These are phyloP conservation scores for Dichetophora obliterata DNA, from an alignment of 2,888 invertebrate species.

Conservation along the genomic window DNA sequence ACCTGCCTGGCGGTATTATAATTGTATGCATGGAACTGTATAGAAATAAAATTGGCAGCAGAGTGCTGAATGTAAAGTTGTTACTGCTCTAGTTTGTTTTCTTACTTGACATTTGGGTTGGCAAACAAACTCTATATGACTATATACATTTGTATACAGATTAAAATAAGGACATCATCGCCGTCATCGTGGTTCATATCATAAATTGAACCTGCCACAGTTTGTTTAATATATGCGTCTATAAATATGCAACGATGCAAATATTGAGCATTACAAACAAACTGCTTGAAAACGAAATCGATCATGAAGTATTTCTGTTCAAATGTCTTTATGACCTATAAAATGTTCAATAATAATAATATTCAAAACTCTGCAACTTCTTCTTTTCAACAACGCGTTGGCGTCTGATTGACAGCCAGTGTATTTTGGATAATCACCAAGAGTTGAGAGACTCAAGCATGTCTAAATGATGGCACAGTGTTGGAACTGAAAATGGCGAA, in stretches of 20 bases:
- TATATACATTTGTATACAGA: not conserved
- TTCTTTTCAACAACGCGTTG: not conserved
- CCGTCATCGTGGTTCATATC: not conserved
- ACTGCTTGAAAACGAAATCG: slow-evolving; percentile 2
- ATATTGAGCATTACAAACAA: slow-evolving; percentile 2
- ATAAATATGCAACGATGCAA: slow-evolving; percentile 31
- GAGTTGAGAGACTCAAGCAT: not conserved
- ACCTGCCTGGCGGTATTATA: not conserved
- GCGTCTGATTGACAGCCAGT: slow-evolving; percentile 13
- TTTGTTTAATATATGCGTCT: slow-evolving; percentile 12
- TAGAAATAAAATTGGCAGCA: slow-evolving; percentile 2
- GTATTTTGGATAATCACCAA: slow-evolving; percentile 11
- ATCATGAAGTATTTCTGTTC: not conserved
- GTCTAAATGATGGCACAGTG: too few species aligned
- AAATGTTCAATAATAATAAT: not conserved
- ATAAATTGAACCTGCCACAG: not conserved
- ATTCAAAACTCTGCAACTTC: too few species aligned
- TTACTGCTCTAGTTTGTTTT: slow-evolving; percentile 21
- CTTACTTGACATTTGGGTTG: not conserved
- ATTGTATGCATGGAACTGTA: not conserved
- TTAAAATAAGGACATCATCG: slow-evolving; percentile 12
- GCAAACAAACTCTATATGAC: not conserved
- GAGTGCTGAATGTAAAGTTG: not conserved
- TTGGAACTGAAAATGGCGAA: too few species aligned
- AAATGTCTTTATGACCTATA: slow-evolving; percentile 5